Percentiles rank a stretch among this genome's conserved stretches.
phyloP scores from a whole-genome alignment of 2,888 invertebrate species.

The Cheilosia scutellata region DNA sequence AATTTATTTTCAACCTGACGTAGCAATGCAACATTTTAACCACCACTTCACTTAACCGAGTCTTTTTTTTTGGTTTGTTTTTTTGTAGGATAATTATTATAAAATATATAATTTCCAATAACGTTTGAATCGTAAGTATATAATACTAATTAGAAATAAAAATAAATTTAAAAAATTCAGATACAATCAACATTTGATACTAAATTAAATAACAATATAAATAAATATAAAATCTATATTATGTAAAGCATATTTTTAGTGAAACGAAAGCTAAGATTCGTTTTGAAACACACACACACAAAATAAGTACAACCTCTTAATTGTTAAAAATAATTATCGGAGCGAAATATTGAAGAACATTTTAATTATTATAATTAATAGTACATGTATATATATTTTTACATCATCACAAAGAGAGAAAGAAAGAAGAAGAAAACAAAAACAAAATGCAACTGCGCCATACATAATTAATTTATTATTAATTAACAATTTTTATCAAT shows the following conservation, averaged over 20 bases:
- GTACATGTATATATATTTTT: slow-evolving; percentile 64
- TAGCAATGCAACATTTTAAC: slow-evolving; percentile 13
- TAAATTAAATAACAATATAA: slow-evolving; percentile 46
- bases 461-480: slow-evolving; percentile 44
- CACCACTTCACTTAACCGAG: slow-evolving; percentile 33
- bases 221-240: slow-evolving; percentile 4
- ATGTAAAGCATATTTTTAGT: slow-evolving; percentile 40
- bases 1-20: background rate
- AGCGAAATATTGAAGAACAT: slow-evolving; percentile 27
- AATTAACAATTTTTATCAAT: slow-evolving; percentile 33
- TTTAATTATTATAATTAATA: slow-evolving; percentile 36
- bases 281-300: slow-evolving; percentile 43
- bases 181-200: slow-evolving; percentile 69
- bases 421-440: background rate
- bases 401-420: slow-evolving; percentile 43
- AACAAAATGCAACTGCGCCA: slow-evolving; percentile 54
- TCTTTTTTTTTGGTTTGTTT: background rate
- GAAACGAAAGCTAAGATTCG: slow-evolving; percentile 38
- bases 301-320: slow-evolving; percentile 72
- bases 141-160: slow-evolving; percentile 24
- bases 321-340: slow-evolving; percentile 42
- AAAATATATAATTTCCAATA: slow-evolving; percentile 21
- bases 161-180: slow-evolving; percentile 26
- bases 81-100: slow-evolving; percentile 37
- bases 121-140: slow-evolving; percentile 68